A percentile compares a stretch with the other conserved stretches of the same genome.
phyloP scores from a whole-genome alignment of 64 coral and sea anemone species.

The Actinia equina region DNA sequence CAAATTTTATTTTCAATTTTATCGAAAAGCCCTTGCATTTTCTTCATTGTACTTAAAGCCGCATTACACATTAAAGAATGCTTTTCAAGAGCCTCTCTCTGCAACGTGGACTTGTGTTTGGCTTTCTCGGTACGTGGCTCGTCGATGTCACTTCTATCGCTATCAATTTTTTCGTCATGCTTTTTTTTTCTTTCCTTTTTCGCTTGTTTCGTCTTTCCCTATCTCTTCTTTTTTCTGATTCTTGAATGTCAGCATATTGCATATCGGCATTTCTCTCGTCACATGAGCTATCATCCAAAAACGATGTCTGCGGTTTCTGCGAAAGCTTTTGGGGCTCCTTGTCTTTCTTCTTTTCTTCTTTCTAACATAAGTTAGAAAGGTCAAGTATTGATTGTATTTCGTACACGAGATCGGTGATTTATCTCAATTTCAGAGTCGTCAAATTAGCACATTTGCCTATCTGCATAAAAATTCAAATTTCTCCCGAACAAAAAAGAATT shows the following conservation, averaged over 20 bases:
- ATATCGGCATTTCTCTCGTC: background rate
- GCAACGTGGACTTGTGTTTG: background rate
- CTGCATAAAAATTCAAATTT: too few species aligned
- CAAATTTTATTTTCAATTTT: background rate
- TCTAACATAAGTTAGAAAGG: too few species aligned
- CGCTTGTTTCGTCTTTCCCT: background rate
- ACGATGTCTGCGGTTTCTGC: too few species aligned
- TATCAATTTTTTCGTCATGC: background rate
- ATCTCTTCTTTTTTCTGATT: background rate
- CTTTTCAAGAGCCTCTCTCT: background rate
- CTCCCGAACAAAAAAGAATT: too few species aligned
- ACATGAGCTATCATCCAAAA: background rate
- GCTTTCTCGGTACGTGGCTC: background rate
- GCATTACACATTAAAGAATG: background rate
- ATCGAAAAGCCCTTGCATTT: too few species aligned
- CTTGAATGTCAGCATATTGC: background rate
- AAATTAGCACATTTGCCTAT: too few species aligned
- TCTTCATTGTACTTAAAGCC: background rate
- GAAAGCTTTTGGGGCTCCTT: too few species aligned
- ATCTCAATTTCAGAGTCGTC: too few species aligned
- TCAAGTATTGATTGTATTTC: too few species aligned
- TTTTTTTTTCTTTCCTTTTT: background rate
- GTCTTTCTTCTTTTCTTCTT: too few species aligned
- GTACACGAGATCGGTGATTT: too few species aligned
- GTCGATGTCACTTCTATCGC: background rate